Evolutionary conservation across 2,113 vertebrate genomes (phyloP).

Genomic region (Hyperoodon ampullatus): DNA sequence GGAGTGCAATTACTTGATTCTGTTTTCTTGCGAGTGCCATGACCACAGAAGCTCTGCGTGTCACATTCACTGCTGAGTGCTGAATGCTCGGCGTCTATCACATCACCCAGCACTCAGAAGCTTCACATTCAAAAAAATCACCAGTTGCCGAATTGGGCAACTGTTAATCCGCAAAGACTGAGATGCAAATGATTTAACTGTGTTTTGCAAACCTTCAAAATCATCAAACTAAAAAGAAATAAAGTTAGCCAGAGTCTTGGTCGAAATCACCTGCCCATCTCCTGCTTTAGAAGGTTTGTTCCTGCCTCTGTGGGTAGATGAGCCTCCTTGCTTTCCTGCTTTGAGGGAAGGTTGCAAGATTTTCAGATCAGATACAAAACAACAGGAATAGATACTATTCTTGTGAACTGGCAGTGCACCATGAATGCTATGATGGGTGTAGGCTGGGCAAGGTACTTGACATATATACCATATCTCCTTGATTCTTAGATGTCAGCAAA

Average conservation of each 20-base stretch:
- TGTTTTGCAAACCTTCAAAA: slow-evolving; percentile 27
- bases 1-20: neutral
- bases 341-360: neutral
- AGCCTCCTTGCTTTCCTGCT: neutral
- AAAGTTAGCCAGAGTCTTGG: neutral
- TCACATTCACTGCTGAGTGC: too few relatives aligned
- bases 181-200: neutral
- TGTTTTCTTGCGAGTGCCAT: neutral
- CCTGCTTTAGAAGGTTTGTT: neutral
- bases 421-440: too few relatives aligned
- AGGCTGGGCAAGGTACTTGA: neutral
- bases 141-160: neutral
- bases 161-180: neutral
- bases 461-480: neutral
- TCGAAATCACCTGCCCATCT: neutral
- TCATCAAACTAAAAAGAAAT: neutral
- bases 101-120: neutral
- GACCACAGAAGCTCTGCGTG: neutral
- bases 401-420: accelerated
- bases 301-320: neutral
- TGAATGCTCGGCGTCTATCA: neutral
- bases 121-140: neutral
- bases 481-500: neutral
- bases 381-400: neutral
- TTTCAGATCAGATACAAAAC: neutral